phyloP scores from a whole-genome alignment of 2,113 vertebrate species.

The Sapayoa aenigma region DNA sequence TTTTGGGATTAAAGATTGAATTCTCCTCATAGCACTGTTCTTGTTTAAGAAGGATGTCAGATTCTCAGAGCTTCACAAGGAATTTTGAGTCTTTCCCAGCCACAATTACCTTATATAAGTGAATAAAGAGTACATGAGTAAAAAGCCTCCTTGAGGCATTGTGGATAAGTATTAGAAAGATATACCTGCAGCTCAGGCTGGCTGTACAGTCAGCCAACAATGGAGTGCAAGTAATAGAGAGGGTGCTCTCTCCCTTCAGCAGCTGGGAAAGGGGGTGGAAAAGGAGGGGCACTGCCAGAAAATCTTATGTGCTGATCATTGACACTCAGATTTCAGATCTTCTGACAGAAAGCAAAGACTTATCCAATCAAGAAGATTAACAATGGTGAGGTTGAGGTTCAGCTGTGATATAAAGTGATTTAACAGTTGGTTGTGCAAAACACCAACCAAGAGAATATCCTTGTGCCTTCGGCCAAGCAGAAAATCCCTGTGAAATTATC shows the following conservation, averaged over 20 bases:
- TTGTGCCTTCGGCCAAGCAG: constrained; percentile 80
- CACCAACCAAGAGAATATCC: constrained; percentile 57
- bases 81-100: not conserved
- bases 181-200: not conserved
- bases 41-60: not conserved
- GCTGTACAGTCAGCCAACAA: not conserved
- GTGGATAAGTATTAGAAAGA: not conserved
- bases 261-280: not conserved
- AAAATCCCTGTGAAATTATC: constrained; percentile 85
- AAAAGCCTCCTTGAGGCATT: not conserved
- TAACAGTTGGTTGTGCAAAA: constrained; percentile 62
- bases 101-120: not conserved
- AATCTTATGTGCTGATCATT: not conserved
- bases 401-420: constrained; percentile 55
- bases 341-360: constrained; percentile 56
- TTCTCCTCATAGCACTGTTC: not conserved
- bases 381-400: constrained; percentile 19
- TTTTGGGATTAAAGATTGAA: not conserved
- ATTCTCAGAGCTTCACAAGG: not conserved
- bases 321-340: constrained; percentile 32
- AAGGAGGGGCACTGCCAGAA: not conserved
- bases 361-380: constrained; percentile 56
- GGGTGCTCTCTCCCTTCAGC: not conserved
- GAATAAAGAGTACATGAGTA: not conserved
- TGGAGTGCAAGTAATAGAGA: not conserved